phyloP scores from a whole-genome alignment of 2,888 invertebrate genomes.

The Pseudoips prasinana region DNA sequence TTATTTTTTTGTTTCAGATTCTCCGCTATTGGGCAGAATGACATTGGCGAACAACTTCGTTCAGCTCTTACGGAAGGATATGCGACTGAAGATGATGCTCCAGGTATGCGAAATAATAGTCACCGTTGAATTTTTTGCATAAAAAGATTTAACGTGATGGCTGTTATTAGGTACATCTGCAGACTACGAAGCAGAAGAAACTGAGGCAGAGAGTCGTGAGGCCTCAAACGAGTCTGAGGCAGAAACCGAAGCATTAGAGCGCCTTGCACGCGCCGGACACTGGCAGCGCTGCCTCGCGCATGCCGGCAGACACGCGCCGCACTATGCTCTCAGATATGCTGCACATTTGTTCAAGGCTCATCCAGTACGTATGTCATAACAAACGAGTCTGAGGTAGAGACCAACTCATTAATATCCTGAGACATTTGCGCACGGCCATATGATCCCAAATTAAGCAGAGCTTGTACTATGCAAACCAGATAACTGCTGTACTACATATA shows the following conservation, averaged over 20 bases:
- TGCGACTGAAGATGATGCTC: slow-evolving; percentile 47
- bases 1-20: slow-evolving; percentile 47
- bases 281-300: slow-evolving; percentile 73
- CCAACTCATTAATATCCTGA: no score
- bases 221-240: slow-evolving; percentile 32
- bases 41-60: slow-evolving; percentile 70
- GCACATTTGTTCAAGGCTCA: slow-evolving; percentile 66
- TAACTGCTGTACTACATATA: no score
- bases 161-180: slow-evolving; percentile 37
- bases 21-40: slow-evolving; percentile 70
- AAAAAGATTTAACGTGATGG: no score
- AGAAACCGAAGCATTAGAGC: slow-evolving; percentile 56
- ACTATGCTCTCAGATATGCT: slow-evolving; percentile 67
- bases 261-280: slow-evolving; percentile 68
- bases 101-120: slow-evolving; percentile 34
- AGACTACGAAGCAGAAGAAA: slow-evolving; percentile 52
- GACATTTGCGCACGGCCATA: no score
- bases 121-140: no score
- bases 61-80: slow-evolving; percentile 62
- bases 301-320: slow-evolving; percentile 59
- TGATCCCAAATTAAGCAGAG: no score
- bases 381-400: background rate
- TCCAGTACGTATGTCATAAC: slow-evolving; percentile 39
- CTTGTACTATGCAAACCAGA: no score
- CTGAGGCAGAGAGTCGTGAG: slow-evolving; percentile 36